Base-by-base conservation (phyloP, 2,797 vertebrate species). In the Eulemur albifrons region DNA sequence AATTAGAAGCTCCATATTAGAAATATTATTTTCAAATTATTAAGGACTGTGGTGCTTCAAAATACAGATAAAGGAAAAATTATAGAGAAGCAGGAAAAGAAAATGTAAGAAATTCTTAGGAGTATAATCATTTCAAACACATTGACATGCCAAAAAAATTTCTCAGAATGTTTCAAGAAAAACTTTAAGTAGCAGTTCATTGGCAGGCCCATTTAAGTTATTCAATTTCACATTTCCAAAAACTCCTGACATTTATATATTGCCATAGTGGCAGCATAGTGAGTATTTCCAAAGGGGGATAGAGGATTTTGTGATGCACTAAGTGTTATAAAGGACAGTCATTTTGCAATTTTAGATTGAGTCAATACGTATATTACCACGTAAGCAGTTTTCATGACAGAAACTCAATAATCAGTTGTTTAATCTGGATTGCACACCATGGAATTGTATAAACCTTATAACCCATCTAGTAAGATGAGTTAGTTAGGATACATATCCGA, bases 341-440 rank as follows among this genome's bases (percentile, higher is more conserved):
- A 86, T 98, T 98, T 97, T 97, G 65, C 93, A 97, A 97, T 97
- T 98, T 98, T 96, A 97, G 6, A 98, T 98, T 94, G 98, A 98
- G 93, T 97, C 98, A 98, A 87, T 98, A 98, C 92, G 14, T 89
- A 13, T 94, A 98, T 95, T 97, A 96, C 94, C 80, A 57, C 88
- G 75, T 94, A 97, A 98, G 97, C 63, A 40, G 70, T 98, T 98
- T 98, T 98, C 80, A 77, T 98, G 97, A 98, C 95, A 98, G 82
- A 97, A 98, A 98, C 81, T 98, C 98, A 98, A 91, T 98, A 97
- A 90, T 98, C 95, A 76, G 48, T 97, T 97, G 32, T 96, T 84
- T 93, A 97, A 97, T 73, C 35, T 96, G 61, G 54, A 96, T 96
- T 97, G 97, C 83, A 95, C 57, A 96, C 18, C 61, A 25, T 90